Percentiles rank a stretch among this genome's conserved stretches.
These are phyloP conservation scores for Acleris literana DNA, from an alignment of 2,888 invertebrate genomes.

Conservation along the genomic window DNA sequence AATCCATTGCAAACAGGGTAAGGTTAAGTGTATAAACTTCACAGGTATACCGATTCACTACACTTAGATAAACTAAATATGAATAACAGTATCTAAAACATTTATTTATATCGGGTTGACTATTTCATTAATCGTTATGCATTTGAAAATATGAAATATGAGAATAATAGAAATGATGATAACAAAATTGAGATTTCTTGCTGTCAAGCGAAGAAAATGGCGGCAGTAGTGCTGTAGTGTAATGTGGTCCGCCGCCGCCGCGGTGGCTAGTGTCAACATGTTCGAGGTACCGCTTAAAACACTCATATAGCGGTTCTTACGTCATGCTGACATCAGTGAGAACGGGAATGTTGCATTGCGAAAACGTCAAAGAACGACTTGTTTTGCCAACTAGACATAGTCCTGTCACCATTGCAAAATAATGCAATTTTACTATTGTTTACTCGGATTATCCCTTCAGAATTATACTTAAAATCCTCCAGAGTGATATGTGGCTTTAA, in stretches of 20 bases:
- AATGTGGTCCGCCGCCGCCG: slow-evolving; percentile 28
- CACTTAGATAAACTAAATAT: not conserved
- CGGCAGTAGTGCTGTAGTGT: too few relatives aligned
- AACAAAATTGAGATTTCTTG: slow-evolving; percentile 14
- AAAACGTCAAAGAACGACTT: slow-evolving; percentile 56
- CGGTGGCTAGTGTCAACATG: slow-evolving; percentile 22
- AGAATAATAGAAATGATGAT: slow-evolving; percentile 4
- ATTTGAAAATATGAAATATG: slow-evolving; percentile 6
- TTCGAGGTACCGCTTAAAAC: slow-evolving; percentile 17
- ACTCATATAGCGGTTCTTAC: not conserved
- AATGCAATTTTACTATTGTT: slow-evolving; percentile 77
- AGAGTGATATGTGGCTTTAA: slow-evolving; percentile 64
- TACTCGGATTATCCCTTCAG: slow-evolving; percentile 56
- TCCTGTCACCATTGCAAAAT: slow-evolving; percentile 75
- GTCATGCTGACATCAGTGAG: slow-evolving; percentile 19
- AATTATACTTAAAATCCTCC: slow-evolving; percentile 50
- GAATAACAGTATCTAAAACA: not conserved
- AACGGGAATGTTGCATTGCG: slow-evolving; percentile 37
- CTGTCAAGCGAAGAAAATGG: slow-evolving; percentile 37
- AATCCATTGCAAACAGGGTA: slow-evolving; percentile 24
- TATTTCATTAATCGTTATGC: not conserved
- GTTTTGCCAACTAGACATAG: slow-evolving; percentile 82
- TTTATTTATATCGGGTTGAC: not conserved
- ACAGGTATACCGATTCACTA: slow-evolving; percentile 6
- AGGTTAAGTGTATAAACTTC: slow-evolving; percentile 19